Base-by-base conservation (phyloP, 1,140 invertebrate species). In the Oncopodura yosiiana region DNA sequence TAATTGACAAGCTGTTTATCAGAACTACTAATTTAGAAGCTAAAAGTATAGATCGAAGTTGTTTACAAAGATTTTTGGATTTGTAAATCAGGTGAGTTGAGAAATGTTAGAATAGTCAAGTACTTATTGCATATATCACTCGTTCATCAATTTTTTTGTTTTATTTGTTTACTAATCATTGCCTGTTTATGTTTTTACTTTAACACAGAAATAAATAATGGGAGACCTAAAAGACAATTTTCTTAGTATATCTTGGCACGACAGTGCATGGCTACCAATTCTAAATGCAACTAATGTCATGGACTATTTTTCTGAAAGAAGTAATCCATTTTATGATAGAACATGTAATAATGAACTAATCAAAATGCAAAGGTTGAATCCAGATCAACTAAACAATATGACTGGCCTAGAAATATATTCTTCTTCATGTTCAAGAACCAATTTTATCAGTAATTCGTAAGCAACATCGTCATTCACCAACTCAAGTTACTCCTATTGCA, bases 361-460 rank as follows among this genome's bases (percentile, higher is more conserved):
- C 41, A 91, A 92, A 77, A 97, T 97, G 93, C 93, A 96, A 68
- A 77, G 90, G 44, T 73, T 91, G 3, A 90, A 78, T 67, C 78
- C 86, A 24, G 91, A 95, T 61, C 88, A 94, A 66, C 70, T 95
- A 44, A 81, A 92, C 53, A 93, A 90, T 70, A 94, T 98, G 90
- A 85, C 83, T 64, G 95, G 95, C 0, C 71, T 91, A 23, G 94
- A 99, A n/a, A 68, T 99, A 96, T 69, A 85, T 89, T 43, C 73
- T 99, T 19, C 71, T 97, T 24, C 92, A 97, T 72, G 89, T 92
- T 0, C 92, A 96, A 74, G 94, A 97, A 67, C 94, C 94, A 8
- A 96, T 97, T 69, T 73, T 99, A 16, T 98, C 96, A 75, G 92
- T 99, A 0, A 90, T 99, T 49, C 74, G 94, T 42, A 98, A 98